Evolutionary conservation across 2,113 vertebrate genomes (phyloP).

Genomic region (Syngnathus typhle): DNA sequence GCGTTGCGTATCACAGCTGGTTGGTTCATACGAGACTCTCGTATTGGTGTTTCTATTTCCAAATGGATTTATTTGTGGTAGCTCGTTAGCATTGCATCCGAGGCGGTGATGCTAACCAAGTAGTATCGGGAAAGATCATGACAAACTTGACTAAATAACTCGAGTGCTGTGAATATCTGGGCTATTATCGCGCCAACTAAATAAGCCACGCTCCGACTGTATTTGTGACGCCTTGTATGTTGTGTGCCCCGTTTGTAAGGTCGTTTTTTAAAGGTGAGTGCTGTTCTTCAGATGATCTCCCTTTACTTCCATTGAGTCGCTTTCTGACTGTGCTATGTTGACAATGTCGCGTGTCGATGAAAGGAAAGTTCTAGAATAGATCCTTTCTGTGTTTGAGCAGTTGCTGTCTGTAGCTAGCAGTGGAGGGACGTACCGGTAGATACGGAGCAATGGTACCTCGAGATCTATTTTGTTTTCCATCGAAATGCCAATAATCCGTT

Average conservation of each 20-base stretch:
- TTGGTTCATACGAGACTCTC: neutral
- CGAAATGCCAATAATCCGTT: too few species aligned
- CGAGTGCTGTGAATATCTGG: neutral
- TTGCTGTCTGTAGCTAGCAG: too few species aligned
- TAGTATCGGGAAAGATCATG: too few species aligned
- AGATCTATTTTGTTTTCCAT: too few species aligned
- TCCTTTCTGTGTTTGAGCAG: too few species aligned
- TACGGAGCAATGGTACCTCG: too few species aligned
- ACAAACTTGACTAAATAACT: neutral
- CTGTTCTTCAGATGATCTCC: neutral
- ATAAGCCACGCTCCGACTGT: neutral
- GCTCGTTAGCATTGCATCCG: conserved; percentile 19
- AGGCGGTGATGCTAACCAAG: neutral
- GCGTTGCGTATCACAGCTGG: neutral
- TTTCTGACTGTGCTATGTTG: too few species aligned
- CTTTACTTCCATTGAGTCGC: too few species aligned
- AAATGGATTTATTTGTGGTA: conserved; percentile 3
- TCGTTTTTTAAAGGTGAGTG: neutral
- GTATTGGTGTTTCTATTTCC: neutral
- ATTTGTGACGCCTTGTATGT: neutral
- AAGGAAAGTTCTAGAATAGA: too few species aligned
- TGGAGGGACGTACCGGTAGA: too few species aligned
- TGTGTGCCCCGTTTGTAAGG: neutral
- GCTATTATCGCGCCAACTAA: neutral
- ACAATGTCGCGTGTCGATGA: too few species aligned